These are phyloP conservation scores for Drosophila phalerata DNA, from an alignment of 2,888 invertebrate genomes.

Conservation along the genomic window DNA sequence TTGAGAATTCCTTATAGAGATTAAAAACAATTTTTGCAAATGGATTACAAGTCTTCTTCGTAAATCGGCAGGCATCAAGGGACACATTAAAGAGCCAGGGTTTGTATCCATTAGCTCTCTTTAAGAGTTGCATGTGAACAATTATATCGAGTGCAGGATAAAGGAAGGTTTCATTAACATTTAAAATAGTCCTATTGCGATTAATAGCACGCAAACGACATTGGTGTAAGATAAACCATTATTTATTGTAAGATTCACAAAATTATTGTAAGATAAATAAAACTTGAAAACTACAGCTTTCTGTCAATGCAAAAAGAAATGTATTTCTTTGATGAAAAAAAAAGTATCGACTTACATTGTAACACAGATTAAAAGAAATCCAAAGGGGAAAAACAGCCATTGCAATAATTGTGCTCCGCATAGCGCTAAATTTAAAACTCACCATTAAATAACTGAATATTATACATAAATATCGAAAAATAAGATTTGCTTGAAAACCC, in stretches of 20 bases:
- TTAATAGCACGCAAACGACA: slow-evolving; percentile 36
- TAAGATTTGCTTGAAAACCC: too few species aligned
- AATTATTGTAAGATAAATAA: slow-evolving; percentile 35
- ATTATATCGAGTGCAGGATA: slow-evolving; percentile 23
- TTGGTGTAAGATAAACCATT: not conserved
- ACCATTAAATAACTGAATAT: too few species aligned
- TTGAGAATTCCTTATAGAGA: slow-evolving; percentile 9
- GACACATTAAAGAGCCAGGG: slow-evolving; percentile 24
- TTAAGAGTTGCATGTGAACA: not conserved
- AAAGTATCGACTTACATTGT: not conserved
- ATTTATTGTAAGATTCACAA: slow-evolving; percentile 13
- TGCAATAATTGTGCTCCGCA: not conserved
- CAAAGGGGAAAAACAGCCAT: not conserved
- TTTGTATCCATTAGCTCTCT: slow-evolving; percentile 50
- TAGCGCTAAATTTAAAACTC: not conserved
- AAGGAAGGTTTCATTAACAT: not conserved
- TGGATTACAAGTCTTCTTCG: slow-evolving; percentile 28
- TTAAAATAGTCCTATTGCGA: slow-evolving; percentile 1
- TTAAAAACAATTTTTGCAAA: not conserved
- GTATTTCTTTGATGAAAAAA: too few species aligned
- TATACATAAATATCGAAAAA: too few species aligned
- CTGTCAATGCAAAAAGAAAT: not conserved
- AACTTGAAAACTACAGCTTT: slow-evolving; percentile 24
- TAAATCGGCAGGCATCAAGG: slow-evolving; percentile 32
- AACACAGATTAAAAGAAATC: not conserved